These are phyloP conservation scores for Montipora sp. DNA, from an alignment of 64 coral and sea anemone genomes.

Conservation along the genomic window DNA sequence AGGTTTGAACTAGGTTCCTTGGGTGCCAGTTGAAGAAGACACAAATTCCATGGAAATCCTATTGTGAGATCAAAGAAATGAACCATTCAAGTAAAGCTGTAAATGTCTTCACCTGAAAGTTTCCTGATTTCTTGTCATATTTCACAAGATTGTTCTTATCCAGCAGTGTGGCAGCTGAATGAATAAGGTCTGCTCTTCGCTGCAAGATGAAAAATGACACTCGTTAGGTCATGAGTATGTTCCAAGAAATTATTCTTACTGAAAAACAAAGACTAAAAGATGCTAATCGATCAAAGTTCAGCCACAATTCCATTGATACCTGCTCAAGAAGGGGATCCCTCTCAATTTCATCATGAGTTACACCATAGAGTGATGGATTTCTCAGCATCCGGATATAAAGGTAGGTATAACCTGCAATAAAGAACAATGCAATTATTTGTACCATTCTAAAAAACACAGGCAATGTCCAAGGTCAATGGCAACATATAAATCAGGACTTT, in stretches of 20 bases:
- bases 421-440: neutral
- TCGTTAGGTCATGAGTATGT: neutral
- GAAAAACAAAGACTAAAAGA: too few relatives aligned
- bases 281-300: too few relatives aligned
- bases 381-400: constrained; percentile 98
- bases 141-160: constrained; percentile 99
- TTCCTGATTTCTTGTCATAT: constrained; percentile 98
- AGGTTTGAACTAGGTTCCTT: too few relatives aligned
- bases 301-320: constrained; percentile 27
- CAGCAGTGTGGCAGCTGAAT: constrained; percentile 86
- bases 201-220: constrained; percentile 22
- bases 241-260: neutral
- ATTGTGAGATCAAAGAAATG: neutral
- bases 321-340: constrained; percentile 93
- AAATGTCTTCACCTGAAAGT: constrained; percentile 82
- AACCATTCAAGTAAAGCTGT: neutral
- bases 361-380: constrained; percentile 90
- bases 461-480: too few relatives aligned
- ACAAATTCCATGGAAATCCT: neutral
- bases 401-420: constrained; percentile 87
- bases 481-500: too few relatives aligned
- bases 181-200: constrained; percentile 95
- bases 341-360: constrained; percentile 93
- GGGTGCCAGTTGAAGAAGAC: neutral
- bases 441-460: too few relatives aligned